Conservation (phyloP, 2,113 vertebrate species). For the Percopsis transmontana region DNA sequence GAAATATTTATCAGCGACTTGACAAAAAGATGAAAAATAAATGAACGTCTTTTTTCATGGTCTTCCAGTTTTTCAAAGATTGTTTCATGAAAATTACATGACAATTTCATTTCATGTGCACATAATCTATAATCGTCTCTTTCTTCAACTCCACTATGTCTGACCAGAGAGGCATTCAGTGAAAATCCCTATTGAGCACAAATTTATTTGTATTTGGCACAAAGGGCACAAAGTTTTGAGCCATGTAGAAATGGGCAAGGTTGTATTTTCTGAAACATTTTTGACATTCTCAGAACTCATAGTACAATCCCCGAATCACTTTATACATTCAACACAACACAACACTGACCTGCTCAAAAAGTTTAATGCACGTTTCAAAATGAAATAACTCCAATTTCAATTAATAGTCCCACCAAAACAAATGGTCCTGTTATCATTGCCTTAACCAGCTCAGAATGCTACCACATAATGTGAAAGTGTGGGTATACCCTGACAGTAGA, state of each 20-base stretch:
- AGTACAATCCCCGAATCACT: background rate
- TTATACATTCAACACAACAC: too few species aligned
- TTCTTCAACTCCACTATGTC: conserved; percentile 15
- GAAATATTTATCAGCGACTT: conserved; percentile 80
- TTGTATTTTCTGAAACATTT: background rate
- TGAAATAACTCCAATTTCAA: too few species aligned
- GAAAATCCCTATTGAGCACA: conserved; percentile 24
- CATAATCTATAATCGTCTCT: conserved; percentile 67
- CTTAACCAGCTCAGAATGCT: too few species aligned
- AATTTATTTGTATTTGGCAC: conserved; percentile 2
- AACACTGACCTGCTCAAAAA: too few species aligned
- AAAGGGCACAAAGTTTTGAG: background rate
- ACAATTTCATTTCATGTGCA: conserved; percentile 73
- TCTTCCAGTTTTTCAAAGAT: conserved; percentile 81
- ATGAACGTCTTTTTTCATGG: conserved; percentile 79
- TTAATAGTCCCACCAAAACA: too few species aligned
- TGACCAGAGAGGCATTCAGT: conserved; percentile 30
- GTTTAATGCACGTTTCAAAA: too few species aligned
- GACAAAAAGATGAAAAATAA: conserved; percentile 85
- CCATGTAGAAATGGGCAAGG: background rate
- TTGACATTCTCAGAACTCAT: background rate
- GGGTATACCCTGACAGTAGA: too few species aligned
- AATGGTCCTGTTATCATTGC: too few species aligned
- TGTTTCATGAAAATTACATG: conserved; percentile 80
- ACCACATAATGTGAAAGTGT: too few species aligned